Conservation (phyloP, 2,797 vertebrate species). For the Anguilla pacifica region DNA sequence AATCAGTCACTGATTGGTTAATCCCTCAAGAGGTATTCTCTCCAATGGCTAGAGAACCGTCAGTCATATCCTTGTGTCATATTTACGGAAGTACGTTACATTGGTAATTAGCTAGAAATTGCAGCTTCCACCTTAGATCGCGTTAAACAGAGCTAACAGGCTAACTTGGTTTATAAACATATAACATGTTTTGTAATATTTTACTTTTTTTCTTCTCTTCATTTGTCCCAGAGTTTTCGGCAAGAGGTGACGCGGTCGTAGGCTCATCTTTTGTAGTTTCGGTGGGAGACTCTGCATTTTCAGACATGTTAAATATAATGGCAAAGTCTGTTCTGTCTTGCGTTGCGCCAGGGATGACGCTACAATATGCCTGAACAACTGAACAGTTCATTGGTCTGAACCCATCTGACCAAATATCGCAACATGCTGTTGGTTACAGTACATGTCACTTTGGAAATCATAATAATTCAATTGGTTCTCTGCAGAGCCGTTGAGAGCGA, state of each 20-base stretch:
- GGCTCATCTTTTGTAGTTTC: constrained; percentile 71
- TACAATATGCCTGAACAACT: not conserved
- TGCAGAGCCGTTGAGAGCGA: too few species aligned
- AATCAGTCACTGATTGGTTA: constrained; percentile 47
- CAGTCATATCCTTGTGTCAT: constrained; percentile 33
- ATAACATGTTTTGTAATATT: not conserved
- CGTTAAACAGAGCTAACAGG: not conserved
- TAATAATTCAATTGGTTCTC: constrained; percentile 50
- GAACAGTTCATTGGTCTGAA: not conserved
- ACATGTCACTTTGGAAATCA: constrained; percentile 29
- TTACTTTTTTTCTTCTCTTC: constrained; percentile 82
- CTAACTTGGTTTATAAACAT: not conserved
- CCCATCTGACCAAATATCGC: not conserved
- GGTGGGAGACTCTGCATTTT: constrained; percentile 72
- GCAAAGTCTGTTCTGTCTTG: not conserved
- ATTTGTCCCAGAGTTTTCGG: constrained; percentile 60
- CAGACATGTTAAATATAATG: constrained; percentile 70
- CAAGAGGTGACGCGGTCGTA: constrained; percentile 50
- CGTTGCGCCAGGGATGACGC: not conserved
- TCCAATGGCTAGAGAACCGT: constrained; percentile 52
- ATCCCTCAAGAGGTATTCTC: not conserved
- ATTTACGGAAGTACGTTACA: constrained; percentile 48
- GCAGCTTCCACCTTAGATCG: not conserved
- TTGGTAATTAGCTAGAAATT: not conserved
- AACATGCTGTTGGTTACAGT: constrained; percentile 48